These are phyloP conservation scores for Orthosia incerta DNA, from an alignment of 2,888 invertebrate species.

Conservation along the genomic window DNA sequence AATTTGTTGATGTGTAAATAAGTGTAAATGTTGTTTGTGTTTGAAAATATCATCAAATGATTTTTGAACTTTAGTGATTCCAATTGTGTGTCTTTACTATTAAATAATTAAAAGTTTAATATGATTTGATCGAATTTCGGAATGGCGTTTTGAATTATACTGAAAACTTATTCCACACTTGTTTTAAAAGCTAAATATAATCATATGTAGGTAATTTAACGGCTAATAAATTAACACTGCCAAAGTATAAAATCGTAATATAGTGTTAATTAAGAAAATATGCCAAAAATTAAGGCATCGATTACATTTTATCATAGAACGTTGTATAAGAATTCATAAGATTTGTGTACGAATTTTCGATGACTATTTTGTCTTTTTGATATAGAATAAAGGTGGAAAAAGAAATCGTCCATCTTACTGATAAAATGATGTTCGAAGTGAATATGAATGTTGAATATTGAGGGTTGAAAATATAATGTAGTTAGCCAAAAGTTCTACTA, in stretches of 20 bases:
- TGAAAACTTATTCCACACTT: slow-evolving; percentile 50
- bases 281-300: slow-evolving; percentile 77
- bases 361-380: slow-evolving; percentile 86
- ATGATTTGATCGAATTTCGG: slow-evolving; percentile 57
- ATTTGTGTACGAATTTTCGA: slow-evolving; percentile 88
- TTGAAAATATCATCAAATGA: slow-evolving; percentile 78
- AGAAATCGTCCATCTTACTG: slow-evolving; percentile 81
- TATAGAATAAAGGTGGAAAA: slow-evolving; percentile 71
- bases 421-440: slow-evolving; percentile 66
- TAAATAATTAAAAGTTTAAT: slow-evolving; percentile 57
- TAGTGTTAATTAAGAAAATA: slow-evolving; percentile 75
- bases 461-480: slow-evolving; percentile 71
- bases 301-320: slow-evolving; percentile 75
- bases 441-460: slow-evolving; percentile 70
- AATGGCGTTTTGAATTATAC: slow-evolving; percentile 53
- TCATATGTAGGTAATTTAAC: slow-evolving; percentile 67
- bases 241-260: slow-evolving; percentile 83
- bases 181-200: slow-evolving; percentile 57
- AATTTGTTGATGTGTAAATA: slow-evolving; percentile 85
- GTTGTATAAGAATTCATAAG: slow-evolving; percentile 76
- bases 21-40: slow-evolving; percentile 76
- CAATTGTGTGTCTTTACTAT: slow-evolving; percentile 63
- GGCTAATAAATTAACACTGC: slow-evolving; percentile 87
- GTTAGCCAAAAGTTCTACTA: slow-evolving; percentile 76
- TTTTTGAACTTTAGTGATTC: slow-evolving; percentile 68